Base-by-base conservation (phyloP, 1,140 invertebrate species). In the Musca vetustissima region DNA sequence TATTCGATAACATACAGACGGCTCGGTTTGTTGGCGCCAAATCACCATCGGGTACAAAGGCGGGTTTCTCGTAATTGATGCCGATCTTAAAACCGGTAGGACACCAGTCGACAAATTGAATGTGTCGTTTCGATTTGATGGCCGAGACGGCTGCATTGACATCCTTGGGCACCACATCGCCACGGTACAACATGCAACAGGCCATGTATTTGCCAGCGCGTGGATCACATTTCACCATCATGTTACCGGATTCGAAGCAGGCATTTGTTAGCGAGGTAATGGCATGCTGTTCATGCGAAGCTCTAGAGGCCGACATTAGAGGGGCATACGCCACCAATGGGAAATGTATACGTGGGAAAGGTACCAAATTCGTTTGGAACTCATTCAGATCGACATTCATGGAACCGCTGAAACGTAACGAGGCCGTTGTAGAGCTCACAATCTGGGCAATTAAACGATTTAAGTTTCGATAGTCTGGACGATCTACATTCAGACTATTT, bases 381-480 rank as follows among this genome's bases (percentile, higher is more conserved):
- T 95, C 93, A 9, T 91, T 92, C 43, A 95, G 83, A 76, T 95
- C 92, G 14, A 93, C 91, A 74, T 93, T 95, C 48, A 94, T 83
- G 14, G 92, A 91, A 57, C 92, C 93, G 80, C 93, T 91, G 74
- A 94, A 94, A 69, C 93, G 85, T 53, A 93, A 82, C 3, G 91
- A 92, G n/a, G 92, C 91, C 7, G 92, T 93, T 70, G 93, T 92
- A 15, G 91, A 91, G 7, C 87, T 88, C 7, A 88, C 85, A 2
- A 89, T 87, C 81, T 91, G 89, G 68, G 88, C 89, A 69, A 91
- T 90, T 19, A 92, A 83, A 43, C 91, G 85, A 79, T 92, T 92
- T 28, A 93, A 83, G 78, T 91, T 92, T n/a, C 87, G 89, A 73
- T 93, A 92, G 0, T 88, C 89, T 0, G 91, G 91, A 21, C 90